Base-by-base conservation (phyloP, 1,140 invertebrate genomes). In the Pachypeltis micranthus region DNA sequence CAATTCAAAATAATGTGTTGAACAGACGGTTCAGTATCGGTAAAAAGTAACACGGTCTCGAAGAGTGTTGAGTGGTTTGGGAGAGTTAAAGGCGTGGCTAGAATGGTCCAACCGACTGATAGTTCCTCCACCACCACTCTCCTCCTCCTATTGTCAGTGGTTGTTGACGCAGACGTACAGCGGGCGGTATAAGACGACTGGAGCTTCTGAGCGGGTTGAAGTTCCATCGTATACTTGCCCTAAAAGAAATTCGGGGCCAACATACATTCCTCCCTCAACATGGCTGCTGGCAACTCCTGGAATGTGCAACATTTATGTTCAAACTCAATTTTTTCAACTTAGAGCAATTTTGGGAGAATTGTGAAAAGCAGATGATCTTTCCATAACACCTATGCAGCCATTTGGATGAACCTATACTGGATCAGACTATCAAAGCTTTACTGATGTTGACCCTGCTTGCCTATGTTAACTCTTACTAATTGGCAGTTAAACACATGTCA, bases 151-250 rank as follows among this genome's bases (percentile, higher is more conserved):
- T 23, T 12, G 28, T 47, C 56, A 34, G 56, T 63, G 27, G 56
- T 29, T 59, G 51, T 47, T 60, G 26, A 66, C 63, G 44, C 62
- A 66, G 21, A 64, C 65, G 56, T 65, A 65, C 23, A 65, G 28
- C 14, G 64, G 66, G 31, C 59, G 73, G 73, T 86, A 87, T 1
- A 87, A 74, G n/a, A 86, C 80, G 10, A 80, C 73, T 2, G 77
- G 72, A 10, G 31, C 7, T 65, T 79, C 78, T 39, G 72, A 69
- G 67, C 71, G 69, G 51, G 72, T 68, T 26, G 67, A 70, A 24
- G 77, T 77, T n/a, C 86, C 87, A 72, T 90, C 88, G 72, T 90
- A 91, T 2, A 90, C 88, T 73, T 90, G 85, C 1, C 87, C 88
- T 7, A 90, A 71, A 31, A 88, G 80, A 72, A 91, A 90, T 74